Percentiles rank a stretch among this genome's conserved stretches.
These are phyloP conservation scores for Myotis vivesi DNA, from an alignment of 2,797 vertebrate species.

Conservation along the genomic window DNA sequence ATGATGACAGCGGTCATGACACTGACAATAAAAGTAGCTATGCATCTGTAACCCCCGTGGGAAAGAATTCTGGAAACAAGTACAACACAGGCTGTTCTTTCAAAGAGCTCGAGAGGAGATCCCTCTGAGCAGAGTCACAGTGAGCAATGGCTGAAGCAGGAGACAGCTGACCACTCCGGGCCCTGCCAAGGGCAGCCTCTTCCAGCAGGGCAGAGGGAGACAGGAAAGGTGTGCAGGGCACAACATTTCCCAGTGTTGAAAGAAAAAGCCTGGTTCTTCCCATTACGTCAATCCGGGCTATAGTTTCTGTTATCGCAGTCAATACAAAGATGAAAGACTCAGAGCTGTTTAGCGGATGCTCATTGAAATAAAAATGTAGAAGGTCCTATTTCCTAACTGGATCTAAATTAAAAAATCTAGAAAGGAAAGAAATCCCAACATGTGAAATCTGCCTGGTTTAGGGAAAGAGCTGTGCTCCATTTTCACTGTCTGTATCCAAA, in stretches of 20 bases:
- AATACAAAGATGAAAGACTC: not conserved
- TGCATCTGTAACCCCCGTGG: not conserved
- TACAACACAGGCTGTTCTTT: no score
- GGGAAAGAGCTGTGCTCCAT: not conserved
- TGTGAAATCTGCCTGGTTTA: not conserved
- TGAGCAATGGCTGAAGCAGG: not conserved
- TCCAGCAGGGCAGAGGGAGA: not conserved
- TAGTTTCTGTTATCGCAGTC: not conserved
- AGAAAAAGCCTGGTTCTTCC: not conserved
- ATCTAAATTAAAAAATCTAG: not conserved
- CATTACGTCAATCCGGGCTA: not conserved
- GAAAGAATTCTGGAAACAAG: not conserved
- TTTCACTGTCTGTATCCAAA: not conserved
- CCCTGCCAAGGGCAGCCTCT: not conserved
- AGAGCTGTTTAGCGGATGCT: not conserved
- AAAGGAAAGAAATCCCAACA: not conserved
- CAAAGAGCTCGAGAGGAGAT: not conserved
- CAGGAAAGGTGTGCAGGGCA: no score
- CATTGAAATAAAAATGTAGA: not conserved
- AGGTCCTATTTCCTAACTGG: not conserved
- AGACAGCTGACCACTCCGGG: not conserved
- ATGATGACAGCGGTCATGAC: not conserved
- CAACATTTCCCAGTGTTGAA: not conserved
- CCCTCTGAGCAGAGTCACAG: not conserved
- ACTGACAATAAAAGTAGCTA: not conserved